Base-by-base conservation (phyloP, 1,140 invertebrate species). In the Dinothrombium tinctorium region DNA sequence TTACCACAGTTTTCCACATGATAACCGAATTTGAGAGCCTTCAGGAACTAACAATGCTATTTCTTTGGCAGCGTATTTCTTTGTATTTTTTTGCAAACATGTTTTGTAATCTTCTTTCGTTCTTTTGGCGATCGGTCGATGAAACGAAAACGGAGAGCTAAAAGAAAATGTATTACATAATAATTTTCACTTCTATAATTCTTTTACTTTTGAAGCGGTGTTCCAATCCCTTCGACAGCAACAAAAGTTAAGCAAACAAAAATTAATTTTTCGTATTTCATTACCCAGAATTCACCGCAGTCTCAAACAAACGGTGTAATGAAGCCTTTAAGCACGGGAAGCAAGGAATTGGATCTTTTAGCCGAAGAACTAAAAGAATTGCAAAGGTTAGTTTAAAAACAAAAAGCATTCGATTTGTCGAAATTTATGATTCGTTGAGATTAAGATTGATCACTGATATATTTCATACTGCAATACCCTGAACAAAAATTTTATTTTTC, bases 271-370 rank as follows among this genome's bases (percentile, higher is more conserved):
- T n/a, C n/a, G n/a, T n/a, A n/a, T n/a, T n/a, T n/a, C n/a, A n/a
- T n/a, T n/a, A n/a, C n/a, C n/a, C n/a, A n/a, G n/a, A n/a, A n/a
- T n/a, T n/a, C n/a, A n/a, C n/a, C n/a, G n/a, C n/a, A n/a, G n/a
- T n/a, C n/a, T n/a, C n/a, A n/a, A n/a, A n/a, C n/a, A n/a, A n/a
- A n/a, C n/a, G n/a, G n/a, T n/a, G n/a, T n/a, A n/a, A n/a, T n/a
- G n/a, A n/a, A n/a, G n/a, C n/a, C n/a, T n/a, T n/a, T n/a, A n/a
- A n/a, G n/a, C n/a, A n/a, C 28, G 12, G 50, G 50, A 20, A 53
- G 49, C 40, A 53, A 51, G 38, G 52, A 53, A 47, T 28, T 53
- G 14, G 50, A 53, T 39, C 38, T 39, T 33, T 43, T 53, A 28
- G 45, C 37, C 23, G 47, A 42, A 48, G 52, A 53, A 47, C 47